Base-by-base conservation (phyloP, 2,888 invertebrate genomes). In the Megamerina dolium region DNA sequence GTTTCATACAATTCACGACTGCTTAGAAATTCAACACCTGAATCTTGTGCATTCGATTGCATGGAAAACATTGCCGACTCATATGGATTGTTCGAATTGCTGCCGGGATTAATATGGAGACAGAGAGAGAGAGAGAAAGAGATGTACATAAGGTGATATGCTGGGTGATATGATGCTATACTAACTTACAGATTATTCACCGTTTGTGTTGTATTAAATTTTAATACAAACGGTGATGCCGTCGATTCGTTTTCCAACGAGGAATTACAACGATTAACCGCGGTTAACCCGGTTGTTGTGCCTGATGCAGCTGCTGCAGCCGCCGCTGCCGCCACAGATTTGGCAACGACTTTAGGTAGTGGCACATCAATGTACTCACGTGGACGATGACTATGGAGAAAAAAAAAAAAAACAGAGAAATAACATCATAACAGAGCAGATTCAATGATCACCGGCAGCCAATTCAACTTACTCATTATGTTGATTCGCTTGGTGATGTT, bases 31-130 rank as follows among this genome's bases (percentile, higher is more conserved):
- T 69, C 85, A 53, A 87, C 85, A 43, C 87, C 87, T 36, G 86
- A 87, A 73, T 87, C 87, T 64, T 85, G 84, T 13, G 86, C 85
- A 61, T 86, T 86, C 56, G 87, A 87, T 75, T 87, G 85, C 57
- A 87, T 76, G 52, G 86, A 87, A 58, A 85, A 83, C 70, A 85
- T 79, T 50, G 86, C 85, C 41, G 83, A 83, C 69, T 87, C 86
- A 56, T 80, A 68, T 46, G 73, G 73, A 52, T 52, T 55, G 37
- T 64, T 68, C 12, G 43, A 33, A 10, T 8, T 10, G 23, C 23
- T 23, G 23, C 10, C 6, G n/a, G n/a, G n/a, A n/a, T n/a, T n/a
- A n/a, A n/a, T n/a, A n/a, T n/a, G n/a, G n/a, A n/a, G n/a, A n/a
- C n/a, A n/a, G n/a, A n/a, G n/a, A n/a, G n/a, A n/a, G n/a, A n/a